These are phyloP conservation scores for Phycodurus eques DNA, from an alignment of 2,113 vertebrate genomes.

Conservation along the genomic window DNA sequence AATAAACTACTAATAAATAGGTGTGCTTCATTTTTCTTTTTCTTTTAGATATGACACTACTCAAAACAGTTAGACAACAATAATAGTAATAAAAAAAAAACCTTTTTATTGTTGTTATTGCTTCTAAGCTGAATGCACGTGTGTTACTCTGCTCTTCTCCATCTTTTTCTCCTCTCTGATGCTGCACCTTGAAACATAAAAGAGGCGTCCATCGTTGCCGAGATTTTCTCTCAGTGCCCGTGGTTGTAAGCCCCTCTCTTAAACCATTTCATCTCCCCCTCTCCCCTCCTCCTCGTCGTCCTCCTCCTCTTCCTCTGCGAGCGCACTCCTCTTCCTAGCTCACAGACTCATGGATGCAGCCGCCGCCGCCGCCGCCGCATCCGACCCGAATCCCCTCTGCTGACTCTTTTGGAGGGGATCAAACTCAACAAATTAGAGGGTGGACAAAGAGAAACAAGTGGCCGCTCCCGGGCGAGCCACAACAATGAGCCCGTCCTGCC, in stretches of 20 bases:
- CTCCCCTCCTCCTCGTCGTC: slow-evolving; percentile 20
- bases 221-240: neutral
- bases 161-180: neutral
- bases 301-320: slow-evolving; percentile 35
- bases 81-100: neutral
- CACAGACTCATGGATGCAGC: slow-evolving; percentile 61
- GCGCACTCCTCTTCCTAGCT: slow-evolving; percentile 50
- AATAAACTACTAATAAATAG: too few relatives aligned
- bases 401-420: slow-evolving; percentile 16
- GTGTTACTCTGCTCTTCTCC: too few relatives aligned
- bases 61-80: neutral
- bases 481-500: slow-evolving; percentile 71
- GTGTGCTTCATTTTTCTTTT: neutral
- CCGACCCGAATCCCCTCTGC: slow-evolving; percentile 38
- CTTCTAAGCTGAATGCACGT: neutral
- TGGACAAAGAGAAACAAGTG: slow-evolving; percentile 38
- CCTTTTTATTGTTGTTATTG: neutral
- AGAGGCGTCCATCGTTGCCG: neutral
- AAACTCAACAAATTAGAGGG: neutral
- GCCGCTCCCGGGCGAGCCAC: slow-evolving; percentile 35
- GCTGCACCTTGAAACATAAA: neutral
- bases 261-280: slow-evolving; percentile 42
- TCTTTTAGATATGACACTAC: neutral
- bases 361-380: slow-evolving; percentile 36
- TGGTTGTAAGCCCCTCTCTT: slow-evolving; percentile 23